Base-by-base conservation (phyloP, 37 sponge, comb jelly and placozoan genomes). In the Cliona cf. orientalis region DNA sequence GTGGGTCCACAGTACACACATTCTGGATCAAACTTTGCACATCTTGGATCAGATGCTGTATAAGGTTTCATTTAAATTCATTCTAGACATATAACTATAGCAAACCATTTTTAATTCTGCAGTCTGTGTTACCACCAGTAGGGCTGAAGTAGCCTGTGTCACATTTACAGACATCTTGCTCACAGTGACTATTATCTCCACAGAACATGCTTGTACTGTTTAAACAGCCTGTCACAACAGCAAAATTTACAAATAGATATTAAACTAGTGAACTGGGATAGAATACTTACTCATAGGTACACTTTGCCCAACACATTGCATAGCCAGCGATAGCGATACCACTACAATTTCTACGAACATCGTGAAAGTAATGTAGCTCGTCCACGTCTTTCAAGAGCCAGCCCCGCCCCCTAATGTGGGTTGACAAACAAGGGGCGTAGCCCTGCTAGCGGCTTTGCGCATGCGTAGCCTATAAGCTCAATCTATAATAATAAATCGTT, bases 1-100 rank as follows among this genome's bases (percentile, higher is more conserved):
- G 37, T 21, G 22, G 33, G 17, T 46, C 81, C 78, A 82, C 89
- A 88, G 57, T 56, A 88, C 0, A 82, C 78, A 70, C 89, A 88
- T 1, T 70, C 66, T 14, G 19, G 1, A 29, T 17, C 59, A 71
- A 32, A 84, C 12, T 2, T 12, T 25, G 35, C 14, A 45, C 89
- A 88, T 5, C 14, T 4, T 34, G 78, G 71, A 82, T 88, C 73
- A 38, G 78, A 64, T 3, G 66, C 89, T 88, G 81, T 36, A 40
- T 34, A 1, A 56, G 59, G 17, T 55, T 55, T 22, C 19, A 67
- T 35, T 33, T 44, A 25, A 29, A 21, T 14, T 23, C 39, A 69
- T 5, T 36, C 3, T 1, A 56, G 31, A 12, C 19, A 6, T 3
- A 28, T 70, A 39, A 6, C 5, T 31, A 58, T 72, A 45, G 1